Conservation (phyloP, 1,140 invertebrate genomes). For the Leptonema lineaticorne region DNA sequence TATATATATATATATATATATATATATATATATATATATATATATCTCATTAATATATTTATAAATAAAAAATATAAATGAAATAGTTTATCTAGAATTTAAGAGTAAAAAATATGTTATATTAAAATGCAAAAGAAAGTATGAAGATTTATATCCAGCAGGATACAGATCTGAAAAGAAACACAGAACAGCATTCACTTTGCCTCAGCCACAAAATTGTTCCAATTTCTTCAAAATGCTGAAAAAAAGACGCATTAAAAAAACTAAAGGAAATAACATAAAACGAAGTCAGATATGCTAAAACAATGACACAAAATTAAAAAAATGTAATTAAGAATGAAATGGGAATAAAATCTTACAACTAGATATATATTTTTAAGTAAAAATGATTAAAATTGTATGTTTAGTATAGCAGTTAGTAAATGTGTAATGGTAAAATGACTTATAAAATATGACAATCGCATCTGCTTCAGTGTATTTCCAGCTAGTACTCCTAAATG, state of each 20-base stretch:
- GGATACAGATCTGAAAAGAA: slow-evolving; percentile 11
- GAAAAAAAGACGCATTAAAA: neutral
- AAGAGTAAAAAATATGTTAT: no score
- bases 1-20: no score
- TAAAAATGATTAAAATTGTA: slow-evolving; percentile 11
- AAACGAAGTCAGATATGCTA: neutral
- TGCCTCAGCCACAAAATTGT: neutral
- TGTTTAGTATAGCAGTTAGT: slow-evolving; percentile 20
- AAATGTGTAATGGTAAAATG: slow-evolving; percentile 13
- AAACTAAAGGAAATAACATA: neutral
- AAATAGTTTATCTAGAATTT: neutral
- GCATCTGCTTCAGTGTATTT: neutral
- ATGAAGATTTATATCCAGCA: neutral
- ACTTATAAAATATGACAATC: neutral
- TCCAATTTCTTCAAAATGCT: neutral
- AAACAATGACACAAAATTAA: slow-evolving; percentile 7
- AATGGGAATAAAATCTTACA: slow-evolving; percentile 12
- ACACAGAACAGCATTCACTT: neutral
- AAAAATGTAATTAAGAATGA: slow-evolving; percentile 15
- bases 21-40: no score
- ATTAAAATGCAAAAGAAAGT: neutral
- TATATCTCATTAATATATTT: no score
- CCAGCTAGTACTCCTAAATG: slow-evolving; percentile 33
- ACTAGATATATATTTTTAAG: neutral
- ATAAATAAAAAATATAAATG: neutral